Percentiles rank a stretch among this genome's conserved stretches.
Evolutionary conservation across 1,140 invertebrate genomes (phyloP).

Genomic region (Charaxes varanes): DNA sequence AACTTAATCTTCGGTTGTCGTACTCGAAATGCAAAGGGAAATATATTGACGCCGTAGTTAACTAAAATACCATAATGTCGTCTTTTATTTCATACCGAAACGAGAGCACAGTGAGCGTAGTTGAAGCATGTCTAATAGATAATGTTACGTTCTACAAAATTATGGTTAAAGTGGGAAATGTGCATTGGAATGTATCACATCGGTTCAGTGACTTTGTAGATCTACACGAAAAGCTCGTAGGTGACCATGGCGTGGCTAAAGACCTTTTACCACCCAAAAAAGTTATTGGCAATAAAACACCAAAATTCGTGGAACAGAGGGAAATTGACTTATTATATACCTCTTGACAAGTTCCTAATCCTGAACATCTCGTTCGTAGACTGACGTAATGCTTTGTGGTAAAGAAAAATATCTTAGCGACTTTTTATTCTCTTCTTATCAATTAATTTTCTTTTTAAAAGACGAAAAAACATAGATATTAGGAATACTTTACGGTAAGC

Average conservation of each 20-base stretch:
- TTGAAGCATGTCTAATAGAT: conserved; percentile 58
- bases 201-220: conserved; percentile 93
- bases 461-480: too few species aligned
- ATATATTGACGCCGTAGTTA: background rate
- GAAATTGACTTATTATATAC: conserved; percentile 61
- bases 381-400: conserved; percentile 51
- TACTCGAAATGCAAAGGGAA: conserved; percentile 12
- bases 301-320: conserved; percentile 89
- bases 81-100: conserved; percentile 57
- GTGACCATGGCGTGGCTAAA: conserved; percentile 85
- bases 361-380: conserved; percentile 40
- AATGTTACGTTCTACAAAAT: conserved; percentile 71
- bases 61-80: conserved; percentile 38
- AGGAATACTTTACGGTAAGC: too few species aligned
- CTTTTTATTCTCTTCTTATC: too few species aligned
- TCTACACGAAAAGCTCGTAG: conserved; percentile 87
- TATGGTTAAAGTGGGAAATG: conserved; percentile 75
- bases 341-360: conserved; percentile 45
- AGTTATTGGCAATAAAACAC: conserved; percentile 79
- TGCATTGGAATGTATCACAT: conserved; percentile 88
- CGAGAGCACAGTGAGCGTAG: conserved; percentile 55
- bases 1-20: too few species aligned
- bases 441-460: too few species aligned
- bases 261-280: conserved; percentile 94
- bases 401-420: conserved; percentile 27